Evolutionary conservation across 2,113 vertebrate genomes (phyloP), one percentile per base, ranked within the genome.

Genomic region (Sterrhoptilus dennistouni): DNA sequence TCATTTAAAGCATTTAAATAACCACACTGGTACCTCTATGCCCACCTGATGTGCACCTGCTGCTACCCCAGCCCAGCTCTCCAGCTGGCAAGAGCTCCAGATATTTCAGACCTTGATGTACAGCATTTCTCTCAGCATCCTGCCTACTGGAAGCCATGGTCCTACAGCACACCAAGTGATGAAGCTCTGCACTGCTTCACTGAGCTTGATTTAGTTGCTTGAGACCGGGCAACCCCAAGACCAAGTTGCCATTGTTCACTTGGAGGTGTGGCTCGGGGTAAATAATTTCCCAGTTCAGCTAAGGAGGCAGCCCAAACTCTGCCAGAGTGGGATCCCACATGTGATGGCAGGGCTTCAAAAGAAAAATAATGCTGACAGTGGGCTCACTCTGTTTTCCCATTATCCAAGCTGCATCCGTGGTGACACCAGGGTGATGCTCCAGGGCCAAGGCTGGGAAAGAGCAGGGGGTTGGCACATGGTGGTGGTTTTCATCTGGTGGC

Each of bases 161-260:
- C 63, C 16, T 47, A 27, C 21, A 80, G 75, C 71, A 29, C 0
- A 4, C 16, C 11, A 7, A 77, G 50, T 1, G 0, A 36, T 1
- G 2, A 75, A 22, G 53, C 11, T 35, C 22, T 0, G 0, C 40
- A 12, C 25, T 57, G 45, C 93, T 74, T 44, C 1, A 0, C 38
- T 57, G 36, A 63, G 14, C 35, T 77, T 25, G n/a, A 31, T 70
- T 45, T 35, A 38, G 33, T n/a, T 6, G 0, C 50, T 31, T 3
- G 2, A 87, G 54, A 33, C 42, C 14, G 8, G 42, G 35, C 33
- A 25, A 23, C 2, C 2, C 25, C 1, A 6, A 52, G 40, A 56
- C 31, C 0, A 0, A 49, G 50, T 11, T 65, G 60, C 87, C 14
- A 1, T 69, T 54, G 8, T 44, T 72, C 64, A 18, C 57, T 20